Percentiles rank a stretch among this genome's conserved stretches.
These are phyloP conservation scores for Mnemiopsis leidyi DNA, from an alignment of 37 sponge, comb jelly and placozoan genomes.

Conservation along the genomic window DNA sequence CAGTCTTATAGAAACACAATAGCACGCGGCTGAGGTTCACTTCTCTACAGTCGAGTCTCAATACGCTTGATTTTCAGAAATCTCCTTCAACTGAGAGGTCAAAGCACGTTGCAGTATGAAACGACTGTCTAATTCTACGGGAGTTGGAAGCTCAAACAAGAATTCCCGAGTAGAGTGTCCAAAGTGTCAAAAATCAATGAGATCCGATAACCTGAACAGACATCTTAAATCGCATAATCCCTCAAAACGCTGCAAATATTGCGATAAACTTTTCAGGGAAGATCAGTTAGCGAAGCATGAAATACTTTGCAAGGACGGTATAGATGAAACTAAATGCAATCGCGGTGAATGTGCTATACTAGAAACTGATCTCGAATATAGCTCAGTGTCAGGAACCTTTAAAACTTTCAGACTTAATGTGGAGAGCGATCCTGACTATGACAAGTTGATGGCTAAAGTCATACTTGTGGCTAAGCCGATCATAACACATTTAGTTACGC, in stretches of 20 bases:
- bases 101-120: too few species aligned
- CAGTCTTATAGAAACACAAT: too few species aligned
- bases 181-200: neutral
- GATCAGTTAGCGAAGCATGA: neutral
- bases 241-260: neutral
- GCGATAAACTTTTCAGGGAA: constrained; percentile 5
- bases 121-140: too few species aligned
- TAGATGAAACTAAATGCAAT: constrained; percentile 40
- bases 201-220: neutral
- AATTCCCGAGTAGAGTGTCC: constrained; percentile 62
- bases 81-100: too few species aligned
- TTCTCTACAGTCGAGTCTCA: too few species aligned
- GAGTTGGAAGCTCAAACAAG: too few species aligned
- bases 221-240: constrained; percentile 9
- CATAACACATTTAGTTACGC: neutral
- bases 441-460: neutral
- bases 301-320: neutral
- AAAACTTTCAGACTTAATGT: neutral
- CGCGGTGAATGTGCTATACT: neutral
- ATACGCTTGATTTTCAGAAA: too few species aligned
- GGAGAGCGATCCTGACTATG: neutral
- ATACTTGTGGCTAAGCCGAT: neutral
- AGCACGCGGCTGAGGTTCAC: too few species aligned
- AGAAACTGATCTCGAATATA: constrained; percentile 13
- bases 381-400: constrained; percentile 6